Conservation (phyloP, 2,888 invertebrate genomes). For the Mechanitis messenoides region DNA sequence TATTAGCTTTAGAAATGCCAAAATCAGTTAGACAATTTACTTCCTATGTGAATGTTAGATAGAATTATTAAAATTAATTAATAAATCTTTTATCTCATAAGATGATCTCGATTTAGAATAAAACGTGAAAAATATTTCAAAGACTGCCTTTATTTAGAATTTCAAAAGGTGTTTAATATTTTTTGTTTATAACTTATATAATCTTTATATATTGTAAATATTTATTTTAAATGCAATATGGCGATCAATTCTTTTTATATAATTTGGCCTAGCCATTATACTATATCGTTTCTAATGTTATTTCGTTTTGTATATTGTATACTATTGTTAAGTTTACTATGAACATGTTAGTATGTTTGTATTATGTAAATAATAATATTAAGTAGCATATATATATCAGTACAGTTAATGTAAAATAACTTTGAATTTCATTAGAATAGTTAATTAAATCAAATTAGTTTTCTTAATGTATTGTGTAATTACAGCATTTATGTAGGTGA, state of each 20-base stretch:
- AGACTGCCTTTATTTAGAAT: conserved; percentile 38
- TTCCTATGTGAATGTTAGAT: conserved; percentile 29
- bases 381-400: conserved; percentile 55
- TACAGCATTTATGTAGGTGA: conserved; percentile 56
- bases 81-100: conserved; percentile 33
- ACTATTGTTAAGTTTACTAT: conserved; percentile 70
- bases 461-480: conserved; percentile 44
- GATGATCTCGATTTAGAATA: conserved; percentile 56
- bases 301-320: conserved; percentile 65
- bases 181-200: neutral
- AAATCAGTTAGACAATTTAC: conserved; percentile 24
- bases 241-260: conserved; percentile 17
- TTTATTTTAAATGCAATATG: neutral
- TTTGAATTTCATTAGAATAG: conserved; percentile 45
- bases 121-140: conserved; percentile 34
- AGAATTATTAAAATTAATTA: conserved; percentile 26
- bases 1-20: conserved; percentile 54
- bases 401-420: conserved; percentile 43
- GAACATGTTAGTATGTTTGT: conserved; percentile 72
- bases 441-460: conserved; percentile 53
- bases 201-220: neutral
- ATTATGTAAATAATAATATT: conserved; percentile 65
- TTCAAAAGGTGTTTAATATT: neutral
- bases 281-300: conserved; percentile 44
- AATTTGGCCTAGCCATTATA: conserved; percentile 42